Evolutionary conservation across 35 echinoderm and acorn worm genomes (phyloP), one percentile per base, ranked within the genome.

Genomic region (Heliocidaris erythrogramma): DNA sequence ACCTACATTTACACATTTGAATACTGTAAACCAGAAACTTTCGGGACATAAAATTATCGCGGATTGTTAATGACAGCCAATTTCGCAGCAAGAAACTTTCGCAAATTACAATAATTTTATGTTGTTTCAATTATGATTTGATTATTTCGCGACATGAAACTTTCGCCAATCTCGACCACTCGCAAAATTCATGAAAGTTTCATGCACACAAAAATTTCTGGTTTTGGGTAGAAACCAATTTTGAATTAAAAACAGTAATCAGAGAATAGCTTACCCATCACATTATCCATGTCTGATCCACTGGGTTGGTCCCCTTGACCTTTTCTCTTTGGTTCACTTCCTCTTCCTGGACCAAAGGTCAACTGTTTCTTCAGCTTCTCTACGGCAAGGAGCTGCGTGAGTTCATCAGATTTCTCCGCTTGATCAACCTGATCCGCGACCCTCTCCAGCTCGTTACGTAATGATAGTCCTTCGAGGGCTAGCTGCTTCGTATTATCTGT

Each of bases 361-460:
- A 48, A 89, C 47, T 42, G 87, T 48, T 92, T 32, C 49, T 59
- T 92, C 47, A 92, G 16, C 48, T 92, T 92, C 91, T 92, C 91
- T 2, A 48, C 91, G 3, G 91, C 91, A 30, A 92, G 91, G 27
- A 92, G 91, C 13, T 92, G 31, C 7, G 91, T 52, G 11, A 92
- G 91, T 59, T 92, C 91, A 48, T 92, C 91, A 24, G 91, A 92
- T n/a, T 92, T 92, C 49, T 92, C 91, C 5, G 91, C 91, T 48
- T 92, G 48, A 49, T 96, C 95, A 27, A 96, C 95, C 93, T 96
- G 95, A 32, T 84, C 78, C 17, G 95, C 95, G 47, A 96, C 92
- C 13, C 95, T 92, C 50, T 96, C 95, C 85, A 96, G 48, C 30
- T 96, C 95, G 47, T 92, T 86, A 12, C 92, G 92, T 2, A 96